phyloP scores from a whole-genome alignment of 2,888 invertebrate species.

The Hedychridium roseum region DNA sequence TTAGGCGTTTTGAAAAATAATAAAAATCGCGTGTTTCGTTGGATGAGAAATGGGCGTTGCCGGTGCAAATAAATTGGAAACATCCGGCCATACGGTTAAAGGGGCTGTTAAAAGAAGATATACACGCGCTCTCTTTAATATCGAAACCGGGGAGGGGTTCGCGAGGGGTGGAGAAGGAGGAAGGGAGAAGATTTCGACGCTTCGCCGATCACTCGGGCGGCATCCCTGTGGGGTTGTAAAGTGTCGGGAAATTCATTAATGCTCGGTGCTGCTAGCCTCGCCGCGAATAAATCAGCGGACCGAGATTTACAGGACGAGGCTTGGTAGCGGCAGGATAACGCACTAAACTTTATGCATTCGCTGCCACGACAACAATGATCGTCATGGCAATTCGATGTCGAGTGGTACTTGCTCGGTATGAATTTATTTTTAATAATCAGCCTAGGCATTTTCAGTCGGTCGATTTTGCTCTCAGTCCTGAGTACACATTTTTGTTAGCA shows the following conservation, averaged over 20 bases:
- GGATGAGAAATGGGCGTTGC: slow-evolving; percentile 33
- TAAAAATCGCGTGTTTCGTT: slow-evolving; percentile 11
- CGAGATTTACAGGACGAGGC: slow-evolving; percentile 24
- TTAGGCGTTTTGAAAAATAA: slow-evolving; percentile 13
- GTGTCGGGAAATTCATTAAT: slow-evolving; percentile 42
- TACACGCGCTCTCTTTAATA: slow-evolving; percentile 33
- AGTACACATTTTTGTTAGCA: too few relatives aligned
- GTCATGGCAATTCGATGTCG: too few relatives aligned
- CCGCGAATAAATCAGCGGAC: slow-evolving; percentile 29
- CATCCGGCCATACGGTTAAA: slow-evolving; percentile 20
- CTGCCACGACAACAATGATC: background rate
- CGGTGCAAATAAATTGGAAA: slow-evolving; percentile 37
- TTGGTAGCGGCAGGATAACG: background rate
- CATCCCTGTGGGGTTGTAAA: slow-evolving; percentile 23
- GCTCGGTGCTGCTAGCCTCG: slow-evolving; percentile 26
- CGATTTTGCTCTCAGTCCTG: too few relatives aligned
- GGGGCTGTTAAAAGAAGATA: slow-evolving; percentile 24
- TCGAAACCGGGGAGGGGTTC: slow-evolving; percentile 4
- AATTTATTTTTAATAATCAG: too few relatives aligned
- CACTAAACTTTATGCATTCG: background rate
- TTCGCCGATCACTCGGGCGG: background rate
- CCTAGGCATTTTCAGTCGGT: too few relatives aligned
- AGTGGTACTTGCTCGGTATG: too few relatives aligned
- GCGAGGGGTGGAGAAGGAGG: background rate
- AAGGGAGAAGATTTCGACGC: too few relatives aligned